Base-by-base conservation (phyloP, 2,113 vertebrate genomes). In the Daboia siamensis region DNA sequence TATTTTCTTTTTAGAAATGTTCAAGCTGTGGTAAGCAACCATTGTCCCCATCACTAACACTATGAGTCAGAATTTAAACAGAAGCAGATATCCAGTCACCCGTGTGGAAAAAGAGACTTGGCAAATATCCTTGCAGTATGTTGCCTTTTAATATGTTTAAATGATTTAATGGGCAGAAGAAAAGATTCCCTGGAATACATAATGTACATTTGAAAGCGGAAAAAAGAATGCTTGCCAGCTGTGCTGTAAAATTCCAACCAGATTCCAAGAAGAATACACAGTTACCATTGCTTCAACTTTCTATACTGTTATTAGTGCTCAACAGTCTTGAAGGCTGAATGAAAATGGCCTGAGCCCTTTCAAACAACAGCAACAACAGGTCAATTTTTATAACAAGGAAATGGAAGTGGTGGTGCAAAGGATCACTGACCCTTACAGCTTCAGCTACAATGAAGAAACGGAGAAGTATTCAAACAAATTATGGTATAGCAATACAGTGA, bases 371-470 rank as follows among this genome's bases (percentile, higher is more conserved):
- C 96, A 96, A 97, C 95, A 51, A 51, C 96, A 97, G 97, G 97
- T 98, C 97, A 98, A 98, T 98, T 97, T 97, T 97, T 97, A 95
- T 98, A 98, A 98, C 97, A 96, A 97, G 97, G 97, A 98, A 98
- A 98, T 98, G 97, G 97, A 98, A 97, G 97, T 97, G 96, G 96
- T 94, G 95, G 95, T 94, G 86, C 96, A 90, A 92, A 95, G 97
- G 97, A 97, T 97, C 93, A 0, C 96, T 97, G 97, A 97, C 97
- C 97, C 97, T 98, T 97, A 94, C 95, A 87, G 97, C 96, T 97
- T 97, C 95, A 96, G 96, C 96, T 93, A 33, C 21, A 91, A 93
- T 90, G 96, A 96, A 97, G 96, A 95, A 97, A 94, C 94, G 95
- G 90, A 92, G 96, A 96, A 96, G 95, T 93, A 95, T 93, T 92